Evolutionary conservation across 2,113 vertebrate species (phyloP).

Genomic region (Carettochelys insculpta): DNA sequence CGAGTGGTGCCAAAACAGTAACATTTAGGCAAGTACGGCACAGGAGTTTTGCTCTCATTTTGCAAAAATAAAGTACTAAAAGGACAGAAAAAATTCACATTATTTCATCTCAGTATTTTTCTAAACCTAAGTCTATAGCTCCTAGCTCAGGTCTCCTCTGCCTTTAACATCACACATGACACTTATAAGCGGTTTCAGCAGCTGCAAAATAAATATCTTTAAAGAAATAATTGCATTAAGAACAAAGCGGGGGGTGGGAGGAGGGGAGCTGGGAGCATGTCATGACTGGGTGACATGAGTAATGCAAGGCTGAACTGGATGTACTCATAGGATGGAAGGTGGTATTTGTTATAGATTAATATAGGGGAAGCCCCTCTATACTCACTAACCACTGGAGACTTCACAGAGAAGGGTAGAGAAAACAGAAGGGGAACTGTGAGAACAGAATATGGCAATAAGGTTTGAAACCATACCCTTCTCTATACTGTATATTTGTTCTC

Average conservation of each 20-base stretch:
- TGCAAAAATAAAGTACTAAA: background rate
- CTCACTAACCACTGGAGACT: accelerated
- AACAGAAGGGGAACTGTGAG: background rate
- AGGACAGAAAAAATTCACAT: background rate
- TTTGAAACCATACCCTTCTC: background rate
- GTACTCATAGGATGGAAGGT: background rate
- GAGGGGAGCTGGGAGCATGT: background rate
- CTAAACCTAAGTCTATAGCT: slow-evolving; percentile 50
- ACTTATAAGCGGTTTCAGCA: slow-evolving; percentile 56
- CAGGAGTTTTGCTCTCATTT: slow-evolving; percentile 39
- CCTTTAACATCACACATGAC: slow-evolving; percentile 32
- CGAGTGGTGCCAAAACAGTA: slow-evolving; percentile 30
- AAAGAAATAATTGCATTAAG: slow-evolving; percentile 49
- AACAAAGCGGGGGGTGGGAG: too few relatives aligned
- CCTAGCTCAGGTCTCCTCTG: slow-evolving; percentile 7
- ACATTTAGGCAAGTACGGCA: slow-evolving; percentile 21
- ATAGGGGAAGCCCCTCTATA: background rate
- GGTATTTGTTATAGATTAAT: background rate
- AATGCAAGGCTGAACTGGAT: background rate
- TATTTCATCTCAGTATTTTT: slow-evolving; percentile 49
- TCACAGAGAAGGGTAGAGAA: background rate
- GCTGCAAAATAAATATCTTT: slow-evolving; percentile 42
- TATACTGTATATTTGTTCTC: background rate
- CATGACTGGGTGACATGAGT: background rate
- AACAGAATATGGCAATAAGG: background rate